Base-by-base conservation (phyloP, 2,888 invertebrate genomes). In the Clunio marinus region DNA sequence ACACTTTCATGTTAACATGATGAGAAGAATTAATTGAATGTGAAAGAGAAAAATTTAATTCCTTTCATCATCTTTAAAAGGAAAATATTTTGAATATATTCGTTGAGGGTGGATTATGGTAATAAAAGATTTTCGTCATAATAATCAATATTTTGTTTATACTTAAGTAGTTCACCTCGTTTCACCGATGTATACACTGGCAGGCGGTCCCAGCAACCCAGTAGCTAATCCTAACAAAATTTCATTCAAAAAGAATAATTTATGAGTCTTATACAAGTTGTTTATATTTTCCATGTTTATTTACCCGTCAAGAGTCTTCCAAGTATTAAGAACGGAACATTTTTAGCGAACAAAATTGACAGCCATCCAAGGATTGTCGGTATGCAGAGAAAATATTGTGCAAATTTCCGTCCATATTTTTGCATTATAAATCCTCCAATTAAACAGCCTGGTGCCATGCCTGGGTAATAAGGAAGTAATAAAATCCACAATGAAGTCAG, bases 361-460 rank as follows among this genome's bases (percentile, higher is more conserved):
- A 83, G 75, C 87, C 87, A 88, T 27, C 86, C 86, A 8, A 84
- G 73, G 1, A 84, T 76, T 45, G 82, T 82, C 0, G 85, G 83
- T 0, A 82, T 79, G 72, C 83, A 82, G 22, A 83, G 77, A 37
- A 85, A 75, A 70, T 83, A 79, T 72, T 84, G 83, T 0, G 84
- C 81, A 13, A 78, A 78, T 69, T 82, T 82, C 70, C 88, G 79
- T 5, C 87, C 88, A 57, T 82, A 80, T 70, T 79, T 81, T 72
- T 86, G 85, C 81, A 85, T 83, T 71, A 85, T 75, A 74, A 83
- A 76, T 1, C 86, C 85, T 2, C 83, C 81, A 28, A 85, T 73
- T 1, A 86, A 77, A 71, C 86, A 85, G 0, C 86, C 86, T 1
- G 83, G 79, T 0, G 83, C 83, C 86, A 87, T 85, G 0, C 86